Evolutionary conservation across 1,140 invertebrate genomes (phyloP), one percentile per base, ranked within the genome.

Genomic region (Sycophaga agraensis): DNA sequence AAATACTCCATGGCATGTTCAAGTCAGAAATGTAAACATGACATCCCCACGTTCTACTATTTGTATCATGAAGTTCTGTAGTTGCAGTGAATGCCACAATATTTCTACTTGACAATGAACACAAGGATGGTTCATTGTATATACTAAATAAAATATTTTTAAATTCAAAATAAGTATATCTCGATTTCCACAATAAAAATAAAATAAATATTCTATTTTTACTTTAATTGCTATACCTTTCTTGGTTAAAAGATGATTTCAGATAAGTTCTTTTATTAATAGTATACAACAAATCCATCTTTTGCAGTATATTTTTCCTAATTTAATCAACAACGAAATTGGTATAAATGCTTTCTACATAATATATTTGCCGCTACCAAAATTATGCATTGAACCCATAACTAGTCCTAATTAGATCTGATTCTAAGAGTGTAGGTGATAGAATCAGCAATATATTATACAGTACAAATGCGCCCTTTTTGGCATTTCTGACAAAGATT

Each of bases 21-120:
- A 94, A 79, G 76, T 96, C 93, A 66, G 89, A 89, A 5, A 94
- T 89, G 76, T 93, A 95, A 43, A 94, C 90, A 77, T 93, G 87
- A 21, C 87, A 89, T 28, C 87, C 87, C 83, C 88, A 89, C 49
- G 85, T 87, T 70, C 87, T 85, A 9, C 85, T 86, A 50, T 80
- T 83, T 12, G 69, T 72, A 68, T 91, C 89, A 43, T 86, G 83
- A 45, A 89, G 80, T 76, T 87, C 88, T 50, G 84, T 90, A 14
- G 84, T 85, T 46, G 87, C 89, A 17, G 88, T 89, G 72, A 93
- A 94, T 1, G 92, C 92, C 19, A 92, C 85, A 39, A 92, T 88
- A 79, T 94, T 94, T 21, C 84, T 84, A 46, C 85, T 84, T 2
- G 91, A 94, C 68, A 93, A 84, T n/a, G 85, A 84, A 73, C 88